Percentiles rank a stretch among this genome's conserved stretches.
Evolutionary conservation across 2,888 invertebrate species (phyloP).

Genomic region (Brachyopa scutellaris): DNA sequence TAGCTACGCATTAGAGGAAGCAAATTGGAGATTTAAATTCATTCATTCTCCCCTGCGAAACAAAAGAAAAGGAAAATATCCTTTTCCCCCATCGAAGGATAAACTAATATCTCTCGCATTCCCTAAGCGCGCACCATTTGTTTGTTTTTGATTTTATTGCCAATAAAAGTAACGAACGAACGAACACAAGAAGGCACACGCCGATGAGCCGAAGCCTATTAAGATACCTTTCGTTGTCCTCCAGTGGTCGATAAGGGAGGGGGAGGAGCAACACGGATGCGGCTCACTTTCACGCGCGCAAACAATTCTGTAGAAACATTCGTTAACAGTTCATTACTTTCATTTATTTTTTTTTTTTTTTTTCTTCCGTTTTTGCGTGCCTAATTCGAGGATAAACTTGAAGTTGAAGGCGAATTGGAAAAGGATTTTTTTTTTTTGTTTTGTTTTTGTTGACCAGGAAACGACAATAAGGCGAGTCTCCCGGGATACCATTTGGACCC

Average conservation of each 20-base stretch:
- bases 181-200: constrained; percentile 43
- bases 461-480: too few relatives aligned
- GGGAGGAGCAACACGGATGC: background rate
- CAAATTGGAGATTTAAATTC: constrained; percentile 44
- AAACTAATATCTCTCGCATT: background rate
- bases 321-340: constrained; percentile 68
- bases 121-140: constrained; percentile 52
- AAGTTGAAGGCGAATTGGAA: background rate
- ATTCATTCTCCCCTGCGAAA: constrained; percentile 12
- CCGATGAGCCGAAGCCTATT: constrained; percentile 38
- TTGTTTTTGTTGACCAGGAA: too few relatives aligned
- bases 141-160: constrained; percentile 57
- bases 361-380: too few relatives aligned
- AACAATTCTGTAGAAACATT: constrained; percentile 44
- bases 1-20: constrained; percentile 21
- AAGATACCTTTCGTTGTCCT: constrained; percentile 8
- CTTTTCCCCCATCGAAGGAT: background rate
- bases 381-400: constrained; percentile 33
- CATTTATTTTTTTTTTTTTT: constrained; percentile 64
- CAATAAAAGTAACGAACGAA: constrained; percentile 48
- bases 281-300: constrained; percentile 39
- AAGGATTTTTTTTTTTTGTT: background rate
- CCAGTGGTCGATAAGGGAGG: background rate
- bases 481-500: too few relatives aligned
- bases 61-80: background rate